These are phyloP conservation scores for Cyprinodon variegatus DNA, from an alignment of 2,113 vertebrate genomes.

Conservation along the genomic window DNA sequence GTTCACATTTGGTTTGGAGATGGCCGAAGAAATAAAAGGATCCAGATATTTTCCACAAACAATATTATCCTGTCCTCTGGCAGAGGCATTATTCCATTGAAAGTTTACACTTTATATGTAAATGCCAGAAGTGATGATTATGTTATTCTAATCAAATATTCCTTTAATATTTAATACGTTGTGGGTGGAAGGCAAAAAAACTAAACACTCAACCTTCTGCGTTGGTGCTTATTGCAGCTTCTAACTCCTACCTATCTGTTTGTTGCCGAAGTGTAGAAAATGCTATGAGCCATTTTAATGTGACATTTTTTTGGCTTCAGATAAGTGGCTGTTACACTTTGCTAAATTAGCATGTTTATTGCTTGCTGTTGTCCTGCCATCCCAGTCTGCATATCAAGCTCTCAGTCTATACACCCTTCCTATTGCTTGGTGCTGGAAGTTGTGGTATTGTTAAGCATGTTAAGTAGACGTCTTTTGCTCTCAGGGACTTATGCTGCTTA, in stretches of 20 bases:
- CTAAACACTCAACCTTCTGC: constrained; percentile 44
- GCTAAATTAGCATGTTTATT: constrained; percentile 83
- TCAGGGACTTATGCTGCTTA: constrained; percentile 33
- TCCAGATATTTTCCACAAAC: constrained; percentile 46
- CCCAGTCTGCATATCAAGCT: constrained; percentile 79
- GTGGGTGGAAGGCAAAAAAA: constrained; percentile 55
- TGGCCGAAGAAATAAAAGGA: constrained; percentile 41
- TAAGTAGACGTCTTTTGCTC: constrained; percentile 60
- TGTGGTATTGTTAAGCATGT: constrained; percentile 61
- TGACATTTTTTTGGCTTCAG: constrained; percentile 51
- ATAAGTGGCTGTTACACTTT: constrained; percentile 73
- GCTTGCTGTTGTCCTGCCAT: constrained; percentile 71
- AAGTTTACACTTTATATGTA: constrained; percentile 74
- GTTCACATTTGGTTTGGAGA: background rate
- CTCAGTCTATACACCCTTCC: constrained; percentile 41
- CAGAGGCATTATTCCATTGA: constrained; percentile 63
- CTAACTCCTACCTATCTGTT: constrained; percentile 30
- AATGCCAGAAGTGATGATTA: constrained; percentile 71
- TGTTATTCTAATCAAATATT: constrained; percentile 71
- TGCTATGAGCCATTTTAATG: constrained; percentile 53
- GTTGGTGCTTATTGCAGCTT: constrained; percentile 23
- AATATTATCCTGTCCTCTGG: constrained; percentile 67
- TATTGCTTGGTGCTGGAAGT: constrained; percentile 69
- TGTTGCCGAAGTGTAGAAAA: constrained; percentile 56
- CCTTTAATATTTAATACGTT: constrained; percentile 73